Conservation (phyloP, 92 coral and sea anemone genomes). For the Parazoanthus darwini region DNA sequence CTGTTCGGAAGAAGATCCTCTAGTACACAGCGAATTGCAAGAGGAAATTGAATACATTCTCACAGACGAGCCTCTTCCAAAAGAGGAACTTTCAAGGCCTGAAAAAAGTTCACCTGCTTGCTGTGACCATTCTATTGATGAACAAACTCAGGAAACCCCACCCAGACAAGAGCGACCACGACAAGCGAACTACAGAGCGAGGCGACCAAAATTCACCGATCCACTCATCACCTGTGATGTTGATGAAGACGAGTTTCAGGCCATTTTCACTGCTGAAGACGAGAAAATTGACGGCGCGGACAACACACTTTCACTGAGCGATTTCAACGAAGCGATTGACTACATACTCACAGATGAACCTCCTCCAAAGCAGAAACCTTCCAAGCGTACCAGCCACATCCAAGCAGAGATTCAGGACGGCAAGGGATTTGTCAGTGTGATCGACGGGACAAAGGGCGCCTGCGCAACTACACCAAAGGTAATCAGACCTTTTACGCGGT, state of each 20-base stretch:
- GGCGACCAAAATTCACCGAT: conserved; percentile 16
- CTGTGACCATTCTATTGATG: background rate
- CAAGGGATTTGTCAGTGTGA: background rate
- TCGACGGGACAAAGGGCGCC: background rate
- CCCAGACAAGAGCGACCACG: conserved; percentile 1
- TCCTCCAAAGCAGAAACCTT: background rate
- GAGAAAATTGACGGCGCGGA: background rate
- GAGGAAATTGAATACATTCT: conserved; percentile 29
- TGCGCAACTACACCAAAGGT: background rate
- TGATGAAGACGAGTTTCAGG: conserved; percentile 18
- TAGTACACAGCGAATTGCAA: background rate
- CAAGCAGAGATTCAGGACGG: background rate
- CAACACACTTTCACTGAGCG: too few relatives aligned
- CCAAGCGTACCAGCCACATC: background rate
- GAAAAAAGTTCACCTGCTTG: background rate
- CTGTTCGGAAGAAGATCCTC: too few relatives aligned
- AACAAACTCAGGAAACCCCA: background rate
- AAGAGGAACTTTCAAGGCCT: background rate
- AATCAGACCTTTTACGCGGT: too few relatives aligned
- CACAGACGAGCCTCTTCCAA: background rate
- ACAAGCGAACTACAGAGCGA: background rate
- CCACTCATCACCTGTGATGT: background rate
- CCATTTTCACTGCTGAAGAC: conserved; percentile 19
- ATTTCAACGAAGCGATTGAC: conserved; percentile 6
- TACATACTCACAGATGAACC: conserved; percentile 16